Evolutionary conservation across 2,113 vertebrate genomes (phyloP).

Genomic region (Saimiri boliviensis): DNA sequence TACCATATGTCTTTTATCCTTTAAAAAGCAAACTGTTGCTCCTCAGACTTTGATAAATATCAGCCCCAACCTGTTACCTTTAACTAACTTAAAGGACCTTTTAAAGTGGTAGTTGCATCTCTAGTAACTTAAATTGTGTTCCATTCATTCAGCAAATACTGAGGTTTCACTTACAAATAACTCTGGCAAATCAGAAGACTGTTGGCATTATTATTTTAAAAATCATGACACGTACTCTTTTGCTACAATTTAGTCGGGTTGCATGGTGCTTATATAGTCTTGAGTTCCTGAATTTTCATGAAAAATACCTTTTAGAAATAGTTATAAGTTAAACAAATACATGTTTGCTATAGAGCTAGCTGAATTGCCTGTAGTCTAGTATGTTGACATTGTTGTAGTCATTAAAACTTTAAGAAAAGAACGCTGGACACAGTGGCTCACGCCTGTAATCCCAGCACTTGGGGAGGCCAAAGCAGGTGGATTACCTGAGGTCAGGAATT

Average conservation of each 20-base stretch:
- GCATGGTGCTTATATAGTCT: not conserved
- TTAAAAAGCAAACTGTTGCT: conserved; percentile 37
- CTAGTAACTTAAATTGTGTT: not conserved
- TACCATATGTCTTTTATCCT: not conserved
- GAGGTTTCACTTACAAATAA: conserved; percentile 39
- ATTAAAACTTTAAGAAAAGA: conserved; percentile 33
- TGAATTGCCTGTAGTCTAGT: not conserved
- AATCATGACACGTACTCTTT: conserved; percentile 29
- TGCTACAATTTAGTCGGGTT: conserved; percentile 38
- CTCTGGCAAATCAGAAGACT: not conserved
- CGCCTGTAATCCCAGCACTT: no score
- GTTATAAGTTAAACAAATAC: conserved; percentile 36
- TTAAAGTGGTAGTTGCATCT: not conserved
- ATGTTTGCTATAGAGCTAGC: not conserved
- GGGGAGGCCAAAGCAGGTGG: no score
- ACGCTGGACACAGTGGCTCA: no score
- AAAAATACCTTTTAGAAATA: conserved; percentile 40
- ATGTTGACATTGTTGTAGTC: not conserved
- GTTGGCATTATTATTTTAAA: conserved; percentile 23
- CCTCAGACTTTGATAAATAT: not conserved
- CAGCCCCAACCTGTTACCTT: not conserved
- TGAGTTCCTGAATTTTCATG: conserved; percentile 33
- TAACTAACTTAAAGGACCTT: conserved; percentile 30
- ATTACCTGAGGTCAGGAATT: no score
- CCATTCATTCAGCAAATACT: conserved; percentile 16